These are phyloP conservation scores for Steinernema carpocapsae DNA, from an alignment of 2,888 invertebrate species.

Conservation along the genomic window DNA sequence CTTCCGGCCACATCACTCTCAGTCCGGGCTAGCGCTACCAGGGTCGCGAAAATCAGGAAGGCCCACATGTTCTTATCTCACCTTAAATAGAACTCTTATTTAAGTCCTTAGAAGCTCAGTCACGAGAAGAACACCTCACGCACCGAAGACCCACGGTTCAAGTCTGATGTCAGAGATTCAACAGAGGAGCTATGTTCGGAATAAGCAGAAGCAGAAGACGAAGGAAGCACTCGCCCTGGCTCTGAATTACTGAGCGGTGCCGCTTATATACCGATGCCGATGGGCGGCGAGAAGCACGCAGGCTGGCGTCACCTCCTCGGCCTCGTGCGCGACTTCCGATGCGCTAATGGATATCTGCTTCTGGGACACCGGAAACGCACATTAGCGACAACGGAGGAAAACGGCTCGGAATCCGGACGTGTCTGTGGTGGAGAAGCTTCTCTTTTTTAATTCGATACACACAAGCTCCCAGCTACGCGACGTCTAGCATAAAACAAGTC, in stretches of 20 bases:
- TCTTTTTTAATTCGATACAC: too few species aligned
- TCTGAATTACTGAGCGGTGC: too few species aligned
- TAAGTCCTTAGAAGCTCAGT: not conserved
- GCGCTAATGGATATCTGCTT: constrained; percentile 23
- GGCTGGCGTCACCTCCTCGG: constrained; percentile 13
- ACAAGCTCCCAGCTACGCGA: too few species aligned
- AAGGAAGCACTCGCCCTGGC: too few species aligned
- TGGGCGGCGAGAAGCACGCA: constrained; percentile 7
- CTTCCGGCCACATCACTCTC: not conserved
- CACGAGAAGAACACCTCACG: not conserved
- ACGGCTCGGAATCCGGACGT: not conserved
- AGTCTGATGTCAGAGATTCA: too few species aligned
- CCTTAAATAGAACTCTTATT: not conserved
- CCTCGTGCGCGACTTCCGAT: constrained; percentile 19
- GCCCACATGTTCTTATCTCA: constrained; percentile 16
- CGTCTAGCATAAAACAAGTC: too few species aligned
- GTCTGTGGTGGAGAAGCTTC: too few species aligned
- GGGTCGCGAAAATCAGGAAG: not conserved
- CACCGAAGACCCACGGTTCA: not conserved
- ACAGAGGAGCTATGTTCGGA: too few species aligned
- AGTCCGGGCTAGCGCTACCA: not conserved
- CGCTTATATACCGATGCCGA: not conserved
- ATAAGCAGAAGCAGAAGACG: too few species aligned
- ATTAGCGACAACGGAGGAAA: not conserved
- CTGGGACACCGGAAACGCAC: constrained; percentile 11